A percentile compares a stretch with the other conserved stretches of the same genome.
Conservation (phyloP, 1,140 invertebrate species). For the Papilio dardanus region DNA sequence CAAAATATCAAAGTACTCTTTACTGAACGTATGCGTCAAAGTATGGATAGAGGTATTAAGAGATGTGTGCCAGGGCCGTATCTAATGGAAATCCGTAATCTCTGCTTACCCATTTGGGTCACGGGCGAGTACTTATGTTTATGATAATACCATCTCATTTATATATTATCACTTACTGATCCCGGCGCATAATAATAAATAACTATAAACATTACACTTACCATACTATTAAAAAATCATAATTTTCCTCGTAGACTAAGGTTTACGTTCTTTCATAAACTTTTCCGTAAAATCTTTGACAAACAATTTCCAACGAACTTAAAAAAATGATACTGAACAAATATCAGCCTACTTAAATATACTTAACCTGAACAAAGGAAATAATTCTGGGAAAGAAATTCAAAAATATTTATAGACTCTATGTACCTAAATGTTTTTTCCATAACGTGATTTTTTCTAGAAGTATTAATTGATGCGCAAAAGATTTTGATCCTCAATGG, state of each 20-base stretch:
- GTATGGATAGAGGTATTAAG: not conserved
- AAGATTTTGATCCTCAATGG: too few species aligned
- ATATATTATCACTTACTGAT: conserved; percentile 1
- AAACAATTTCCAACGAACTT: not conserved
- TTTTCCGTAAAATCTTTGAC: not conserved
- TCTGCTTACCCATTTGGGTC: conserved; percentile 8
- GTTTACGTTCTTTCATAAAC: not conserved
- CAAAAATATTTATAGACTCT: not conserved
- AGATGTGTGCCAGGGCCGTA: not conserved
- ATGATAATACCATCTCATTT: not conserved
- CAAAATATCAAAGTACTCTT: not conserved
- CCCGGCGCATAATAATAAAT: not conserved
- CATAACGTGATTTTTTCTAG: not conserved
- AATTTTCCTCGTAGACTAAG: not conserved
- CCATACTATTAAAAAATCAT: too few species aligned
- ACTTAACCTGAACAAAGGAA: not conserved
- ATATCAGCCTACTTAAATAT: not conserved
- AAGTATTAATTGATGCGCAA: not conserved
- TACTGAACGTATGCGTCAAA: not conserved
- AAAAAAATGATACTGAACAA: not conserved
- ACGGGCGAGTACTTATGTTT: not conserved
- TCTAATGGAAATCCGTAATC: conserved; percentile 9
- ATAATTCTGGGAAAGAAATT: not conserved
- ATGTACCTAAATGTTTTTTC: not conserved
- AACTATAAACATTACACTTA: not conserved